Conservation (phyloP, 2,797 vertebrate genomes). For the Falco columbarius region DNA sequence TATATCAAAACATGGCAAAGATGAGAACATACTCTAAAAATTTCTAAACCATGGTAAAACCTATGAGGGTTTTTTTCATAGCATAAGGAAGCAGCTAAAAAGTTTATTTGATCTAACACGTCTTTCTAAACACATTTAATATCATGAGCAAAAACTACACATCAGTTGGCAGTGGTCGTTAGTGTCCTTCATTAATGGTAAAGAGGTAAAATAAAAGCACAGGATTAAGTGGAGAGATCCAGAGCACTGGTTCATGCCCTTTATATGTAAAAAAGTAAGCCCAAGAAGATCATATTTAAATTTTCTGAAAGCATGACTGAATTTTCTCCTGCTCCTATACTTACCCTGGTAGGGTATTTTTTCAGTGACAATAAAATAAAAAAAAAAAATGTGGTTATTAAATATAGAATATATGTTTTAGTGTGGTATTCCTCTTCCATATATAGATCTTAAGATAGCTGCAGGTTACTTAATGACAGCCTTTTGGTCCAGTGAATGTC, state of each 20-base stretch:
- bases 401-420: background rate
- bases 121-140: background rate
- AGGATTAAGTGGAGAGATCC: background rate
- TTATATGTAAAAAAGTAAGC: background rate
- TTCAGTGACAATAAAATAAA: background rate
- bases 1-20: background rate
- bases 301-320: background rate
- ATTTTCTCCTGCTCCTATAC: background rate
- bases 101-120: background rate
- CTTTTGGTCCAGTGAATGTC: conserved; percentile 11
- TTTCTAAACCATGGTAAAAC: background rate
- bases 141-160: background rate
- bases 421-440: background rate
- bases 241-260: background rate
- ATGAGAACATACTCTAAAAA: background rate
- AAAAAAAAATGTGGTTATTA: background rate
- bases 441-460: background rate
- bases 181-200: background rate
- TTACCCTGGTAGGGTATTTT: background rate
- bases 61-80: background rate
- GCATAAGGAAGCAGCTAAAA: background rate
- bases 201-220: background rate
- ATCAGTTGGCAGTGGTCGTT: background rate
- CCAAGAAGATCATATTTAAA: background rate
- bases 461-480: background rate